These are phyloP conservation scores for Naja naja DNA, from an alignment of 2,113 vertebrate species.

Conservation along the genomic window DNA sequence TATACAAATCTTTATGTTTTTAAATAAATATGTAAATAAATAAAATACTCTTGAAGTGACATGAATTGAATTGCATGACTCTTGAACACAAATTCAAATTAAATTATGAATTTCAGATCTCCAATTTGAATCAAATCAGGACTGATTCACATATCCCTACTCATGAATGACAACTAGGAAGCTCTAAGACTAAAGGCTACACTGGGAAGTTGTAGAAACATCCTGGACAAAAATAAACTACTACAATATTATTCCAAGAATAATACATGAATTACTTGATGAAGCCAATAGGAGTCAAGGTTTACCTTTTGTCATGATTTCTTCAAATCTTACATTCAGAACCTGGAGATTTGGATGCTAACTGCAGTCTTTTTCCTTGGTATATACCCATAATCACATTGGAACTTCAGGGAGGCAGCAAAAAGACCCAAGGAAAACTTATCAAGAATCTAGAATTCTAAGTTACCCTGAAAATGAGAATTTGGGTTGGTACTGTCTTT, in stretches of 20 bases:
- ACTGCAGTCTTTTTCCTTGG: neutral
- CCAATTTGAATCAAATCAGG: neutral
- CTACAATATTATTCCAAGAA: neutral
- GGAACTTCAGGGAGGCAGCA: neutral
- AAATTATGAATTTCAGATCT: neutral
- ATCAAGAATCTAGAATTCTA: neutral
- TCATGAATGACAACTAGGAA: neutral
- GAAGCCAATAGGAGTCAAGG: neutral
- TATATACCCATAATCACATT: neutral
- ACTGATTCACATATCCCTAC: neutral
- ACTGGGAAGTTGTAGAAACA: neutral
- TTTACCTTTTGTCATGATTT: neutral
- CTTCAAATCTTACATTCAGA: neutral
- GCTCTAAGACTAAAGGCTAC: neutral
- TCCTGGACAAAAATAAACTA: neutral
- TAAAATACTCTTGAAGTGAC: neutral
- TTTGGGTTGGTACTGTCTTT: neutral
- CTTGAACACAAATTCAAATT: neutral
- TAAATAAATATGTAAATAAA: neutral
- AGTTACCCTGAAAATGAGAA: neutral
- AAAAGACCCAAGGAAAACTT: neutral
- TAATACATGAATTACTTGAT: neutral
- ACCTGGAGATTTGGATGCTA: neutral
- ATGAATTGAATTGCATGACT: neutral
- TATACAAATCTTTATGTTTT: neutral